Percentiles rank a stretch among this genome's conserved stretches.
phyloP scores from a whole-genome alignment of 2,888 invertebrate species.

The Cheilosia soror region DNA sequence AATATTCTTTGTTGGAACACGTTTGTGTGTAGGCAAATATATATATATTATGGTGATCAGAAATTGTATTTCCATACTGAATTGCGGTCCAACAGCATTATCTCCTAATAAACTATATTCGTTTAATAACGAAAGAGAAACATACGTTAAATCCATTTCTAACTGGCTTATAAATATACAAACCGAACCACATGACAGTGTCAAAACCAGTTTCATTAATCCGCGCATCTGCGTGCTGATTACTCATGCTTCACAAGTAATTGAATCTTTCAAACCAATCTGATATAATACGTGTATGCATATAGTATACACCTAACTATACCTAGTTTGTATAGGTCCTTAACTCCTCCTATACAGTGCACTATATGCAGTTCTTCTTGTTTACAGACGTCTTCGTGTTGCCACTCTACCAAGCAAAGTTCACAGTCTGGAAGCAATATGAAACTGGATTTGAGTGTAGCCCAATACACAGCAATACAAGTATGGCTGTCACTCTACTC shows the following conservation, averaged over 20 bases:
- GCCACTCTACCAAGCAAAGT: conserved; percentile 39
- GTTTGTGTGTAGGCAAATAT: too few species aligned
- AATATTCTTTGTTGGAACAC: too few species aligned
- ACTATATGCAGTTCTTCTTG: conserved; percentile 38
- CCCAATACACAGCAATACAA: neutral
- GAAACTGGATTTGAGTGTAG: conserved; percentile 65
- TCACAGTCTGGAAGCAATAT: conserved; percentile 46
- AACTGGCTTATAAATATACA: neutral
- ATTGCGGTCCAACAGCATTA: too few species aligned
- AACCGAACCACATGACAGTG: conserved; percentile 15
- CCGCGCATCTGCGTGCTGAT: conserved; percentile 52
- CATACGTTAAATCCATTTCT: neutral
- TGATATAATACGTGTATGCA: conserved; percentile 3
- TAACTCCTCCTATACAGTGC: conserved; percentile 24
- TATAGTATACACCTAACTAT: neutral
- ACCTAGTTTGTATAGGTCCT: conserved; percentile 24
- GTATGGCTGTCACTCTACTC: conserved; percentile 2
- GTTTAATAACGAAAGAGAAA: neutral
- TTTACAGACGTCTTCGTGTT: conserved; percentile 24
- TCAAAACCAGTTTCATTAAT: conserved; percentile 47
- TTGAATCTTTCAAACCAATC: conserved; percentile 26
- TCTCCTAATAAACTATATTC: too few species aligned
- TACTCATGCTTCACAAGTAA: conserved; percentile 56
- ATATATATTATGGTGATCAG: too few species aligned
- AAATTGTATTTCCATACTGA: too few species aligned